Percentiles rank a stretch among this genome's conserved stretches.
Evolutionary conservation across 2,113 vertebrate genomes (phyloP).

Genomic region (Actenoides lindsayi): DNA sequence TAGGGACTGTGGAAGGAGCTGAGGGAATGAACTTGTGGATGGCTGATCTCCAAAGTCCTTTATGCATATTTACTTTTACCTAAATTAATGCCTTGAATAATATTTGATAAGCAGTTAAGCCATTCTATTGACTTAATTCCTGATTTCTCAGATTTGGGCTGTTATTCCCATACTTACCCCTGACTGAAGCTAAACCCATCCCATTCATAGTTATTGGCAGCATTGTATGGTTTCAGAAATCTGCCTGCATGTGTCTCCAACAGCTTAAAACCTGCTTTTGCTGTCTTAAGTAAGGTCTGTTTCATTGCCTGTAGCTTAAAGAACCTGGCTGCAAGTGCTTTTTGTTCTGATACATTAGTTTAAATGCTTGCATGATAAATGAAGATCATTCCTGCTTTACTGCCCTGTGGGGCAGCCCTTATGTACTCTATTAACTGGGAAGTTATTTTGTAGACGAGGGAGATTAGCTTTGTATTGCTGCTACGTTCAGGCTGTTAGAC

Average conservation of each 20-base stretch:
- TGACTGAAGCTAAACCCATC: not conserved
- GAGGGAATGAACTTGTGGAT: not conserved
- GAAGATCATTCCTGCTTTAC: not conserved
- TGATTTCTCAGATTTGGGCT: not conserved
- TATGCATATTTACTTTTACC: not conserved
- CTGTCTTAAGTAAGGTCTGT: not conserved
- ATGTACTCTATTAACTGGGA: not conserved
- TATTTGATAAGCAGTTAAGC: not conserved
- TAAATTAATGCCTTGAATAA: not conserved
- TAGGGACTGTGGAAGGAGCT: not conserved
- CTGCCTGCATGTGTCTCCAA: not conserved
- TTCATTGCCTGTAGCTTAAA: not conserved
- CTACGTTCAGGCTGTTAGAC: not conserved
- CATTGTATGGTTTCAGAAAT: not conserved
- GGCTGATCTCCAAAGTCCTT: not conserved
- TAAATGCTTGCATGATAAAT: not conserved
- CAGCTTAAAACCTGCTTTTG: not conserved
- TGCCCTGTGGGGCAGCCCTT: not conserved
- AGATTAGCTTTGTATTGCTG: not conserved
- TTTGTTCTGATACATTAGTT: not conserved
- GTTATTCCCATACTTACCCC: not conserved
- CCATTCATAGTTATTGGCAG: not conserved
- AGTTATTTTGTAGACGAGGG: not conserved
- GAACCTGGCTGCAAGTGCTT: not conserved
- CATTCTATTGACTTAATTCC: not conserved